A percentile compares a stretch with the other conserved stretches of the same genome.
Conservation (phyloP, 2,888 invertebrate species). For the Uropetala carovei region DNA sequence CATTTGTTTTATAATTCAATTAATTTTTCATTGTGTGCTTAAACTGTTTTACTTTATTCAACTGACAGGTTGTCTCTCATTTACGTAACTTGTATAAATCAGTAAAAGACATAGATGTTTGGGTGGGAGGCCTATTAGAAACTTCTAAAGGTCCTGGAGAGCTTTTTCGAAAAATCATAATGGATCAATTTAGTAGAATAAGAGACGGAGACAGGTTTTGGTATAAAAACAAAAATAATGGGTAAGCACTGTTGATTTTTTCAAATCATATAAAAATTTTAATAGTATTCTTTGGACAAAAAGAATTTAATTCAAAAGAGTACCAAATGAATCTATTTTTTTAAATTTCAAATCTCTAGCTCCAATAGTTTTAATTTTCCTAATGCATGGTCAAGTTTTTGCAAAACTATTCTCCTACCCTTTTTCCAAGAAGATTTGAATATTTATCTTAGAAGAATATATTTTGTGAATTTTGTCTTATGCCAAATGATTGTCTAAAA, state of each 20-base stretch:
- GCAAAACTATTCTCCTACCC: too few relatives aligned
- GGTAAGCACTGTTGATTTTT: slow-evolving; percentile 70
- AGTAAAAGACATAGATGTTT: slow-evolving; percentile 77
- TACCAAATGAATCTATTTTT: not conserved
- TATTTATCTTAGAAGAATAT: too few relatives aligned
- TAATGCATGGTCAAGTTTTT: too few relatives aligned
- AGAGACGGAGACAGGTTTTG: slow-evolving; percentile 79
- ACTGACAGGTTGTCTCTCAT: slow-evolving; percentile 61
- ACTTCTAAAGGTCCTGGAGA: slow-evolving; percentile 76
- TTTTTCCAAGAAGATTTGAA: too few relatives aligned
- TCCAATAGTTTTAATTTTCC: too few relatives aligned
- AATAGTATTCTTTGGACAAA: not conserved
- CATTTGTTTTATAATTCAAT: too few relatives aligned
- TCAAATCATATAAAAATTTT: not conserved
- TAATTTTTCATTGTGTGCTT: too few relatives aligned
- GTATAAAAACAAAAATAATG: slow-evolving; percentile 77
- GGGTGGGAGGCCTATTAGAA: slow-evolving; percentile 79
- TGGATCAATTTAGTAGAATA: slow-evolving; percentile 78
- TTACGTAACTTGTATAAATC: slow-evolving; percentile 73
- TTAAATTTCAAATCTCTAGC: not conserved
- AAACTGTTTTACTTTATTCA: slow-evolving; percentile 68
- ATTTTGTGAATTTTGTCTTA: too few relatives aligned
- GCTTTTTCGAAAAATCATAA: slow-evolving; percentile 76
- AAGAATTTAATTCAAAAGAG: too few relatives aligned
- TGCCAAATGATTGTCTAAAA: too few relatives aligned